Conservation (phyloP, 1,140 invertebrate species). For the Diabrotica virgifera region DNA sequence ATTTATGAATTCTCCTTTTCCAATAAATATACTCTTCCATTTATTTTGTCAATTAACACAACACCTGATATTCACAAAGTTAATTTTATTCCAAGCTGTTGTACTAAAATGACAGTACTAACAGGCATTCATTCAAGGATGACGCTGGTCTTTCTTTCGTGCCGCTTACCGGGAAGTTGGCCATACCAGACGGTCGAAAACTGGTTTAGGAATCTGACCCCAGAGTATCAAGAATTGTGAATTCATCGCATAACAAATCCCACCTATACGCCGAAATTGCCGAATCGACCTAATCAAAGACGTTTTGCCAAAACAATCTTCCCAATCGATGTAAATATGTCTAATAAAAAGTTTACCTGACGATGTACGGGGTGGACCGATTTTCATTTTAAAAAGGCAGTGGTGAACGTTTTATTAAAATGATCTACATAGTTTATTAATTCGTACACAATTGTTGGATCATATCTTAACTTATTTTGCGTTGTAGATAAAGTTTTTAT, state of each 20-base stretch:
- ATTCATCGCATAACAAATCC: neutral
- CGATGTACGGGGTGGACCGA: neutral
- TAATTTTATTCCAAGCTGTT: too few relatives aligned
- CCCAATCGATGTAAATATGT: neutral
- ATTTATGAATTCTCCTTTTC: too few relatives aligned
- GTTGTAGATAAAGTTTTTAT: too few relatives aligned
- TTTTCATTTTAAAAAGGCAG: neutral
- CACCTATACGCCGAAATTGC: neutral
- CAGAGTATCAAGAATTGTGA: neutral
- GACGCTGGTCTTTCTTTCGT: neutral
- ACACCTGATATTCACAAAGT: too few relatives aligned
- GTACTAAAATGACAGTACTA: too few relatives aligned
- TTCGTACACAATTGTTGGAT: too few relatives aligned
- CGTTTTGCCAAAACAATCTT: neutral
- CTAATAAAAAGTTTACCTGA: constrained; percentile 3
- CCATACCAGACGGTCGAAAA: constrained; percentile 1
- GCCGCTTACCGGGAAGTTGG: neutral
- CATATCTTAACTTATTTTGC: too few relatives aligned
- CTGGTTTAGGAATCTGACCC: constrained; percentile 1
- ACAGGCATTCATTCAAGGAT: too few relatives aligned
- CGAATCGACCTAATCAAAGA: neutral
- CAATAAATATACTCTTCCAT: too few relatives aligned
- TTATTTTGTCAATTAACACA: too few relatives aligned
- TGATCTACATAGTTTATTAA: too few relatives aligned
- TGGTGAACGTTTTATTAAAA: too few relatives aligned